Conservation (phyloP, 2,113 vertebrate species). For the Butastur rufipennis region DNA sequence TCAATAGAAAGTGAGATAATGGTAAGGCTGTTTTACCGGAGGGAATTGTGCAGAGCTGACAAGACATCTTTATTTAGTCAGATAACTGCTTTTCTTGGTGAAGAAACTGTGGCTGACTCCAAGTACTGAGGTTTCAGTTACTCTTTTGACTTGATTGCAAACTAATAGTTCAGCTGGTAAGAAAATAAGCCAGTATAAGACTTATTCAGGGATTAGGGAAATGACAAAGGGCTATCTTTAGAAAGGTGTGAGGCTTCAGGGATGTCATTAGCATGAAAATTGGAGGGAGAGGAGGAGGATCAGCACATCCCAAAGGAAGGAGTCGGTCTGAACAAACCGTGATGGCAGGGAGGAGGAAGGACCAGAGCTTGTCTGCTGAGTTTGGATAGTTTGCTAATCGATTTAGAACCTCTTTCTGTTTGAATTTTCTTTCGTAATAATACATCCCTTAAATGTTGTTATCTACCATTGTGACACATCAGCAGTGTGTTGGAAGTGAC, state of each 20-base stretch:
- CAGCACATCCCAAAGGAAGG: not conserved
- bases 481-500: not conserved
- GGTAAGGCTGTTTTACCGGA: too few species aligned
- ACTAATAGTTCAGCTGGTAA: not conserved
- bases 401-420: not conserved
- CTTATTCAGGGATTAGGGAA: not conserved
- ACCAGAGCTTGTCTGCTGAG: not conserved
- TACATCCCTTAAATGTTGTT: not conserved
- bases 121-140: not conserved
- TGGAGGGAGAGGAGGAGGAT: not conserved
- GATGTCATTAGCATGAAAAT: not conserved
- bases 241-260: not conserved
- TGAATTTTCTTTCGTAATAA: not conserved
- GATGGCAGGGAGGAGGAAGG: not conserved
- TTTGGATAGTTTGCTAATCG: not conserved
- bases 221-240: not conserved
- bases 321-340: fast-evolving
- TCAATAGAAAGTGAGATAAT: not conserved
- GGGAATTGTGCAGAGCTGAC: not conserved
- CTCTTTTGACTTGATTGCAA: not conserved
- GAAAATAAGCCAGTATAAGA: not conserved
- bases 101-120: not conserved
- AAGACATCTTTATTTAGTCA: not conserved
- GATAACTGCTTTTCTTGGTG: not conserved
- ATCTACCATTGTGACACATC: too few species aligned